These are phyloP conservation scores for Muscina levida DNA, from an alignment of 2,888 invertebrate species.

Conservation along the genomic window DNA sequence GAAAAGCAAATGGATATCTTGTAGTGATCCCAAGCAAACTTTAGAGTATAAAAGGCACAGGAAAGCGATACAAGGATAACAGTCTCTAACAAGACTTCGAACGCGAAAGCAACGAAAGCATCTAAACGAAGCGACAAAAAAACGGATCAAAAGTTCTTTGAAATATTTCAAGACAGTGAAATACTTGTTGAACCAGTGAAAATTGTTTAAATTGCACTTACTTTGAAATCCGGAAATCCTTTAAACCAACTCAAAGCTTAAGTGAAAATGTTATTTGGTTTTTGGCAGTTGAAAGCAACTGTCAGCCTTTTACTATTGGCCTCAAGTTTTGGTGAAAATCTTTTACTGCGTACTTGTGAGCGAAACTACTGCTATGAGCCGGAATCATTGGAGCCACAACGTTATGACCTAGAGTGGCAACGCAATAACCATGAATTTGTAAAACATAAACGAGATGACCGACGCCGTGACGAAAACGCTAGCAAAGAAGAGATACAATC, in stretches of 20 bases:
- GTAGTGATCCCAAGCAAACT: constrained; percentile 25
- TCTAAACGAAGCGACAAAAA: background rate
- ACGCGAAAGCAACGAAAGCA: constrained; percentile 36
- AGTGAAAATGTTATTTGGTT: constrained; percentile 68
- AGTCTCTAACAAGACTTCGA: constrained; percentile 63
- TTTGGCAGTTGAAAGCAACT: constrained; percentile 71
- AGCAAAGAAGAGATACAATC: background rate
- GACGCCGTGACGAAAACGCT: constrained; percentile 8
- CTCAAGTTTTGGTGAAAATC: constrained; percentile 64
- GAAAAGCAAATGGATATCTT: no score
- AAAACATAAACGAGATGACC: constrained; percentile 18
- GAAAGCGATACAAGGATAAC: constrained; percentile 43
- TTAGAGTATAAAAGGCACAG: constrained; percentile 65
- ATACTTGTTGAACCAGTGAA: no score
- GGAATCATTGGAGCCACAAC: background rate
- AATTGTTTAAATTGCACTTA: no score
- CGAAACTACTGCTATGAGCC: constrained; percentile 59
- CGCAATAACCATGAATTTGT: constrained; percentile 15
- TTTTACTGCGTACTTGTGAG: constrained; percentile 54
- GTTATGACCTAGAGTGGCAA: background rate
- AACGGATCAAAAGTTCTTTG: background rate
- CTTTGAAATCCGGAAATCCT: no score
- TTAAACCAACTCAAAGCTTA: background rate
- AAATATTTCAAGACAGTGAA: background rate
- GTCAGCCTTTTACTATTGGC: constrained; percentile 67